phyloP scores from a whole-genome alignment of 2,797 vertebrate species.

The Kryptolebias ocellatus region DNA sequence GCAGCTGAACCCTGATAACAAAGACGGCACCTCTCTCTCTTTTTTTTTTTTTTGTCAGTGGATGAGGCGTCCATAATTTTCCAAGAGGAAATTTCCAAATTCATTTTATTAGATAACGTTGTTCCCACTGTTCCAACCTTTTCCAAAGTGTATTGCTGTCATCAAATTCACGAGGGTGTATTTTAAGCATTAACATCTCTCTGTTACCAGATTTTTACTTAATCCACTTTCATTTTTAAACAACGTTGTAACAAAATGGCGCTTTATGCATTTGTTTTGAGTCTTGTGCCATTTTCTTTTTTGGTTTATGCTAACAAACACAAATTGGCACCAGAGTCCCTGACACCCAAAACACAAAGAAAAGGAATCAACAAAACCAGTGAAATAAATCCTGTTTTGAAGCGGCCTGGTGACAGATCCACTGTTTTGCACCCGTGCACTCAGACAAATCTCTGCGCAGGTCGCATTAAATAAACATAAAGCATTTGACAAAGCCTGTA shows the following conservation, averaged over 20 bases:
- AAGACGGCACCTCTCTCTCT: too few relatives aligned
- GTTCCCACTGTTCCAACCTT: not conserved
- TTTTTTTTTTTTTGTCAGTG: too few relatives aligned
- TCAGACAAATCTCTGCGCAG: conserved; percentile 55
- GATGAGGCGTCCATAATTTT: too few relatives aligned
- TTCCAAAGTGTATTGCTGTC: not conserved
- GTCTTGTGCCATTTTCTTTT: not conserved
- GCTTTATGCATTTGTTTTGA: not conserved
- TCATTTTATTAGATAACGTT: not conserved
- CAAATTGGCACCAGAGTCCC: conserved; percentile 31
- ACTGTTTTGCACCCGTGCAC: conserved; percentile 21
- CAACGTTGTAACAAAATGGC: not conserved
- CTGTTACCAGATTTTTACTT: not conserved
- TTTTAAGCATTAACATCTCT: not conserved
- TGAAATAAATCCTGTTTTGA: conserved; percentile 13
- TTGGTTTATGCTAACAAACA: not conserved
- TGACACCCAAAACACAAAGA: conserved; percentile 11
- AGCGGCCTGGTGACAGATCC: conserved; percentile 11
- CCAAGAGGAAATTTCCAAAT: too few relatives aligned
- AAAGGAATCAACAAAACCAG: conserved; percentile 6
- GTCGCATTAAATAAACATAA: conserved; percentile 75
- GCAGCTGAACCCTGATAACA: too few relatives aligned
- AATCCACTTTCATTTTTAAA: not conserved
- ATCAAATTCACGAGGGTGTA: not conserved
- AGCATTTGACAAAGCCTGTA: conserved; percentile 51